Evolutionary conservation across 2,888 invertebrate species (phyloP), one percentile per base, ranked within the genome.

Genomic region (Mythimna albipuncta): DNA sequence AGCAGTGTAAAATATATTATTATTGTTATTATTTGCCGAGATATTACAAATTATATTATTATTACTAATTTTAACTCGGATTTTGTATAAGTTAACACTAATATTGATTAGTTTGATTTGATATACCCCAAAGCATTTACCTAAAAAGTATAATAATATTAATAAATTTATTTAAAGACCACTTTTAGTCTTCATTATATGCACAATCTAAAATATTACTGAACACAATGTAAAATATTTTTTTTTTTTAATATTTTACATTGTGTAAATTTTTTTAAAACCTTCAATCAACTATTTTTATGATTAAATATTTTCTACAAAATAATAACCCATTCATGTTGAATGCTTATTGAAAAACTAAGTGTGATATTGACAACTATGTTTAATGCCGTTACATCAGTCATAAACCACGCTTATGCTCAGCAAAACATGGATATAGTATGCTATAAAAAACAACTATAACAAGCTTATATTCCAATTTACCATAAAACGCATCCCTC

Each of bases 401-500:
- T 35, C 13, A 47, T 35, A 19, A 57, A 57, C 10, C 6, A 6
- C 4, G 11, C 21, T 58, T 6, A 35, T 6, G 6, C 19, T 16
- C 6, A 9, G 6, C 19, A 3, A 6, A 32, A 75, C 11, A 0
- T 38, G 16, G 6, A 11, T 1, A 26, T 11, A 7, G 7, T 54
- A 21, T 13, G 13, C 16, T n/a, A 35, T 58, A 77, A 69, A 35
- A 69, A 26, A 58, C 11, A 13, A 32, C 10, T 32, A 11, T 59
- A 7, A 38, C 19, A 4, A 41, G 32, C 41, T 26, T 65, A 54
- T 50, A n/a, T 62, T 66, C 21, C 44, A 64, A 74, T 79, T 65
- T 66, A 54, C 61, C 19, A 57, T 80, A 65, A 75, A 75, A 57
- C 35, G 32, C 13, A 38, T 47, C 32, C 63, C 26, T n/a, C 62